Conservation (phyloP, 2,888 invertebrate species). For the Lasioglossum vierecki region DNA sequence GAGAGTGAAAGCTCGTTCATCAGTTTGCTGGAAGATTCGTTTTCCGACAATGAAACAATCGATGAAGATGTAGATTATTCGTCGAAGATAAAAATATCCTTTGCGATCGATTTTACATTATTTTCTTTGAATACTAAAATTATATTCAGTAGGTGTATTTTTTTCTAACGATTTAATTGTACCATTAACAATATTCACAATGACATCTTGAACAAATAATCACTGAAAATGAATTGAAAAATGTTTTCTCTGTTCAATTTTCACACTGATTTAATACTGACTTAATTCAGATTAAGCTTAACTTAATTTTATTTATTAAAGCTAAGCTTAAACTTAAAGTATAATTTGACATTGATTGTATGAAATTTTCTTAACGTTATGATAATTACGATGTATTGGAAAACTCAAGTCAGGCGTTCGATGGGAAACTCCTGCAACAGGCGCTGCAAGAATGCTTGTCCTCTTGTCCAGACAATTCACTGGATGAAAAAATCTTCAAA, state of each 20-base stretch:
- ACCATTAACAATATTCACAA: neutral
- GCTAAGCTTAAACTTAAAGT: too few species aligned
- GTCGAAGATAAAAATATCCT: conserved; percentile 76
- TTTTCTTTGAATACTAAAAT: neutral
- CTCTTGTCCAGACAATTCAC: conserved; percentile 28
- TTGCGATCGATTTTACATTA: conserved; percentile 40
- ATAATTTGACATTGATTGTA: neutral
- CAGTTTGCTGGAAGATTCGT: conserved; percentile 39
- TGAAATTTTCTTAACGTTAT: conserved; percentile 51
- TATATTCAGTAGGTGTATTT: neutral
- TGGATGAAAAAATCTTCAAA: conserved; percentile 69
- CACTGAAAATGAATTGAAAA: neutral
- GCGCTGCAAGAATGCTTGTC: conserved; percentile 46
- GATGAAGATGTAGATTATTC: conserved; percentile 45
- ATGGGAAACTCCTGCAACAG: conserved; percentile 19
- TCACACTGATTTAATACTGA: too few species aligned
- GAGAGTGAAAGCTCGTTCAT: conserved; percentile 24
- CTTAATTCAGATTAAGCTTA: too few species aligned
- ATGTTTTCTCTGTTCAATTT: too few species aligned
- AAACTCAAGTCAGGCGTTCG: conserved; percentile 22
- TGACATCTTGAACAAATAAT: neutral
- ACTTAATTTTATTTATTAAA: too few species aligned
- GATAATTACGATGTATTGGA: conserved; percentile 59
- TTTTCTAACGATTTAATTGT: neutral
- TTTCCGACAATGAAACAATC: conserved; percentile 38